Percentiles rank a stretch among this genome's conserved stretches.
These are phyloP conservation scores for Hystrix cristata DNA, from an alignment of 2,113 vertebrate genomes.

Conservation along the genomic window DNA sequence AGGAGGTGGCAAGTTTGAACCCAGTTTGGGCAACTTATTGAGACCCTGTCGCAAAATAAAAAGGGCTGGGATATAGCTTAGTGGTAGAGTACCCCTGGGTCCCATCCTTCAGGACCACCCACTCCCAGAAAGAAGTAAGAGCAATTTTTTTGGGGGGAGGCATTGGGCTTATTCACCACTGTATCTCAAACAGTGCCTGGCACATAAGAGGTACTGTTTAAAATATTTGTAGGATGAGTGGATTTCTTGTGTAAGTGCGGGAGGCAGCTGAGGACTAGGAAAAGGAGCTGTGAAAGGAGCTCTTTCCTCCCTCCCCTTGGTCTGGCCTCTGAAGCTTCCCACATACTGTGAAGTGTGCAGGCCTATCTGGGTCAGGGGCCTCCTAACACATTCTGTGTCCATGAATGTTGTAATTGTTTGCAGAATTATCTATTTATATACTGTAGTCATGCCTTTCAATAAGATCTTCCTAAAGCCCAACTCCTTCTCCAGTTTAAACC, in stretches of 20 bases:
- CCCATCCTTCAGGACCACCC: background rate
- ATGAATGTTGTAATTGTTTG: background rate
- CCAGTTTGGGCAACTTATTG: background rate
- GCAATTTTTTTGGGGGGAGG: background rate
- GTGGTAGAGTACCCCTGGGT: background rate
- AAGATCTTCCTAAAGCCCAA: constrained; percentile 4
- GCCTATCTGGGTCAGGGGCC: background rate
- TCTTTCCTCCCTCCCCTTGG: background rate
- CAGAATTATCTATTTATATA: background rate
- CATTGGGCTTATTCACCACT: background rate
- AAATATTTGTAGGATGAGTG: background rate
- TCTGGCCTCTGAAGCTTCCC: background rate
- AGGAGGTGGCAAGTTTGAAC: background rate
- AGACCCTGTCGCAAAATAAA: background rate
- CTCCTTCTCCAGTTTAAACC: background rate
- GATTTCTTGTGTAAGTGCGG: constrained; percentile 20
- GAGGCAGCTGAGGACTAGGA: background rate
- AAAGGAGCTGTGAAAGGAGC: background rate
- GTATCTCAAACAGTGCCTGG: background rate
- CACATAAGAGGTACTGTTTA: background rate
- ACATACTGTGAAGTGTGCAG: background rate
- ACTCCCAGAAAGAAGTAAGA: background rate
- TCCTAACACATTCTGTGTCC: background rate
- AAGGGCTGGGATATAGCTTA: background rate
- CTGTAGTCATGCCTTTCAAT: background rate